Evolutionary conservation across 2,888 invertebrate genomes (phyloP).

Genomic region (Amphipyra berbera): DNA sequence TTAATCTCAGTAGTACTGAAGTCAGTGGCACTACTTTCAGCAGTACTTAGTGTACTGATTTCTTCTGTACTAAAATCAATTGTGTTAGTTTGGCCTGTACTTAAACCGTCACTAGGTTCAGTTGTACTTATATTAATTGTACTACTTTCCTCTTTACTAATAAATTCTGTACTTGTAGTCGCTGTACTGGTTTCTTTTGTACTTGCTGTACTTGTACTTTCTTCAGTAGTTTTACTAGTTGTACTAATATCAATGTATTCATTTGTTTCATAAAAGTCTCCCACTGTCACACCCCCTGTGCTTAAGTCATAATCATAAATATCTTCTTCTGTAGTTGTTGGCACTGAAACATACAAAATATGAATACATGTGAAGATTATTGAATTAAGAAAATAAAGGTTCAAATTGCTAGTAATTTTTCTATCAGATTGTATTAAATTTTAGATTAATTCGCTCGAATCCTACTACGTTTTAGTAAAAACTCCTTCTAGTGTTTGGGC

Average conservation of each 20-base stretch:
- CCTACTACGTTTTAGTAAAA: too few relatives aligned
- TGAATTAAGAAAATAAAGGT: too few relatives aligned
- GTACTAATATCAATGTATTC: conserved; percentile 19
- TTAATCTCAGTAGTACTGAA: conserved; percentile 3
- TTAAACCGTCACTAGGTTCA: conserved; percentile 1
- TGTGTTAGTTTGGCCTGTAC: background rate
- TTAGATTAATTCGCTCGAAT: too few relatives aligned
- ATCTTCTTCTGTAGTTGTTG: conserved; percentile 41
- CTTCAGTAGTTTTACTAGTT: conserved; percentile 6
- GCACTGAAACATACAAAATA: conserved; percentile 27
- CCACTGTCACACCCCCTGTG: conserved; percentile 1
- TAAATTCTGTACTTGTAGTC: background rate
- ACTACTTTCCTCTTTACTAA: conserved; percentile 5
- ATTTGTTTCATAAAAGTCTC: conserved; percentile 15
- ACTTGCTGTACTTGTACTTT: conserved; percentile 3
- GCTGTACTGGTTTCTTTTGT: conserved; percentile 4
- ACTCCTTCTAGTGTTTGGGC: too few relatives aligned
- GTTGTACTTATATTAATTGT: background rate
- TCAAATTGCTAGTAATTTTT: too few relatives aligned
- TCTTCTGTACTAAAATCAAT: conserved; percentile 1
- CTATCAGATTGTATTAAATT: too few relatives aligned
- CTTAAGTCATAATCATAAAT: conserved; percentile 34
- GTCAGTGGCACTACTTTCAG: conserved; percentile 7
- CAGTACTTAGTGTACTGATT: background rate
- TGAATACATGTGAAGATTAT: too few relatives aligned